Evolutionary conservation across 2,113 vertebrate species (phyloP).

Genomic region (Pleuronectes platessa): DNA sequence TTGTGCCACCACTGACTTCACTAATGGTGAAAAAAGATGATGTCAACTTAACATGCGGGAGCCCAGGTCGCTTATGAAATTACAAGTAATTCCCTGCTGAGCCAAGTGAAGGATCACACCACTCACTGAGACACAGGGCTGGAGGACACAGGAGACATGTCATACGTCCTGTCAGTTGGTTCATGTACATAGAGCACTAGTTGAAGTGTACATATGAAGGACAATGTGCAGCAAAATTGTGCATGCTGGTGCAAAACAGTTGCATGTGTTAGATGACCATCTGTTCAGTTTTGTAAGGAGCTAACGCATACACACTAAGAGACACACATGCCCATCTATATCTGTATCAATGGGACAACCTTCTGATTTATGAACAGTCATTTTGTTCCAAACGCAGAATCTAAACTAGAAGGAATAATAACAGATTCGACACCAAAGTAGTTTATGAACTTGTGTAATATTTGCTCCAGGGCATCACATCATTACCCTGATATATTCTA

Average conservation of each 20-base stretch:
- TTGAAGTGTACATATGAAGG: background rate
- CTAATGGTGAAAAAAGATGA: constrained; percentile 28
- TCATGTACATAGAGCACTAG: background rate
- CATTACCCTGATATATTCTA: background rate
- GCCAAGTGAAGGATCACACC: constrained; percentile 5
- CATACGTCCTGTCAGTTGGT: background rate
- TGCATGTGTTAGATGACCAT: background rate
- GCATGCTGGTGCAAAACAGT: background rate
- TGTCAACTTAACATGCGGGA: constrained; percentile 12
- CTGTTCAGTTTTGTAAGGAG: background rate
- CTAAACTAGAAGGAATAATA: background rate
- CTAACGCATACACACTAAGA: background rate
- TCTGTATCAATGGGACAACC: background rate
- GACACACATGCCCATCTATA: background rate
- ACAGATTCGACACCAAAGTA: background rate
- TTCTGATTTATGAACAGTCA: background rate
- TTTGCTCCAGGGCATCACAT: background rate
- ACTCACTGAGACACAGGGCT: background rate
- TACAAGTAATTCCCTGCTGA: constrained; percentile 8
- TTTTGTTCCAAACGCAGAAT: background rate
- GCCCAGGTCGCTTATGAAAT: constrained; percentile 46
- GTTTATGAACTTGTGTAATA: background rate
- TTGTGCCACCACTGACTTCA: constrained; percentile 23
- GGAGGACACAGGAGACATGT: constrained; percentile 1
- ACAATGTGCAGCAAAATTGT: background rate